Evolutionary conservation across 2,113 vertebrate genomes (phyloP), one percentile per base, ranked within the genome.

Genomic region (Bucco capensis): DNA sequence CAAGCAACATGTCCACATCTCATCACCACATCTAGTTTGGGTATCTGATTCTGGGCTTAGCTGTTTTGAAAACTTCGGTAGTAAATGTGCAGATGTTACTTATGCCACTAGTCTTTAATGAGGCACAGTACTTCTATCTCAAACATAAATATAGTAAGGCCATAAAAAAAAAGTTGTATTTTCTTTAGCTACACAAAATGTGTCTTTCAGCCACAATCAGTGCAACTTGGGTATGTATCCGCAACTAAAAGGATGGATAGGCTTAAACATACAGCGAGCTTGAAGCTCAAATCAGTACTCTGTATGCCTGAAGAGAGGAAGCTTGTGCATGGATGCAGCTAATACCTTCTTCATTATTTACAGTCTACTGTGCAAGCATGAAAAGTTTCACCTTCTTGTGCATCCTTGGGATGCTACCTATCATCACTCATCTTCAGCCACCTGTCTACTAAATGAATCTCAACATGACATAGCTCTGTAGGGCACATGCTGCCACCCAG

Each of bases 301-400:
- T 0, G 6, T 17, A 5, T 4, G 12, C 13, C 8, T 22, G 18
- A 33, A 46, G 19, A 2, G 4, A 8, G 7, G 3, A 31, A 40
- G 8, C 12, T 44, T 1, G 0, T 19, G 16, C 30, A 30, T 0
- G 0, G 42, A 30, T 7, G 19, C 19, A 73, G 5, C 19, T 6
- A 22, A 23, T 4, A 5, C 8, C 7, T 15, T 19, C 30, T 22
- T 30, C 24, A 8, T 57, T 14, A n/a, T 10, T 51, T 31, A 6
- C 10, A 13, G 8, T 10, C 10, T 19, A 9, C 18, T 8, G 9
- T 1, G 12, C 13, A 27, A 51, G 27, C 21, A 38, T 2, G 25
- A 54, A 62, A 23, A 53, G 8, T 16, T 33, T 77, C 17, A 10
- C 19, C 28, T 50, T 56, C 58, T 23, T 31, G 10, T 23, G 18